Base-by-base conservation (phyloP, 2,113 vertebrate species). In the Vidua macroura region DNA sequence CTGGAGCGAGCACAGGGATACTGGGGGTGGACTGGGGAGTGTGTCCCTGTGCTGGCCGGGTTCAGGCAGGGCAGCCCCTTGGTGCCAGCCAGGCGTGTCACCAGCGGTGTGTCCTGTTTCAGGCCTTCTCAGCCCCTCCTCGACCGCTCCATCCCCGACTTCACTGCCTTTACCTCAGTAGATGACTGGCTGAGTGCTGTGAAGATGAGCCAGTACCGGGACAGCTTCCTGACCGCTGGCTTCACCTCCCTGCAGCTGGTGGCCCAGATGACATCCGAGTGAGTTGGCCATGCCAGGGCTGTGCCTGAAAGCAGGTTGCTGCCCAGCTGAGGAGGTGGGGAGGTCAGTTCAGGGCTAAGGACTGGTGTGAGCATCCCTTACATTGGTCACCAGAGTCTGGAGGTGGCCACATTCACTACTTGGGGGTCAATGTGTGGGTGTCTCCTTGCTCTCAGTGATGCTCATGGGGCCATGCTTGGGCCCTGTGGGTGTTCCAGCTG, bases 111-210 rank as follows among this genome's bases (percentile, higher is more conserved):
- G 63, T 97, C 86, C 56, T 39, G 3, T 62, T 39, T 20, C 98
- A 99, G 99, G 98, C 99, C 99, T 98, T 99, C 99, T 96, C 99
- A 99, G 98, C 99, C 99, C 93, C 98, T 99, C 96, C 98, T 99
- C 67, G 99, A 99, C 96, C 98, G 99, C 97, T 99, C 99, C 96
- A 98, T 99, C 97, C 99, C 99, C 43, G 99, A 99, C 97, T 99
- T 99, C 98, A 99, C 98, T 97, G 99, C 99, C 96, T 99, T 99
- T 97, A 99, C 99, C 98, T 99, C 99, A 89, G 99, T 99, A 85
- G 99, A 99, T 17, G 99, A 99, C 97, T 99, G 99, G 99, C 98
- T 99, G 94, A 98, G 97, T 13, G 99, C 99, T 93, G 99, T 99
- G 96, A 99, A 99, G 98, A 99, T 99, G 99, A 99, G 98, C 97